Evolutionary conservation across 2,888 invertebrate genomes (phyloP).

Genomic region (Sympetrum striolatum): DNA sequence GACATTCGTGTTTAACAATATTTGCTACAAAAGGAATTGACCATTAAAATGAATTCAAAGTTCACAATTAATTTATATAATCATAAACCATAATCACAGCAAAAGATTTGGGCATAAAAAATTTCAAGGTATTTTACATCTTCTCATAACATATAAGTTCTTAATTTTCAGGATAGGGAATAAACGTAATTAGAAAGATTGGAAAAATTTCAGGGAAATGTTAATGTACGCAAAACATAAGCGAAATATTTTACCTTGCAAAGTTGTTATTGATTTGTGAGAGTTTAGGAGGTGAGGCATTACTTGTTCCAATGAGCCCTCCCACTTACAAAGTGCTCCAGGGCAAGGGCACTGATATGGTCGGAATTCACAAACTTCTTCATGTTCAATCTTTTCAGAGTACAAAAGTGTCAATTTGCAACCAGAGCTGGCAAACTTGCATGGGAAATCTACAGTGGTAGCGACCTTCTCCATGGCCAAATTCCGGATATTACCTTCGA

Average conservation of each 20-base stretch:
- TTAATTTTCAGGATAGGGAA: too few species aligned
- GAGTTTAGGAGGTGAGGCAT: conserved; percentile 98
- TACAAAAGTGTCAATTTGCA: conserved; percentile 91
- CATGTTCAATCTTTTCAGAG: conserved; percentile 98
- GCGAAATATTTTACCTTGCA: conserved; percentile 72
- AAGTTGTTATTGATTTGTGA: conserved; percentile 97
- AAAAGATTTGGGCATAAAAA: too few species aligned
- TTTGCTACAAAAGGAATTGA: too few species aligned
- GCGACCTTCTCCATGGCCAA: conserved; percentile 99
- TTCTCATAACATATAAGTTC: too few species aligned
- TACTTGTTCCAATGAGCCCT: conserved; percentile 95
- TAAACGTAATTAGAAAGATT: too few species aligned
- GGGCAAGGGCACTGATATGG: conserved; percentile 99
- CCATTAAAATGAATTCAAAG: too few species aligned
- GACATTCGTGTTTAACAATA: too few species aligned
- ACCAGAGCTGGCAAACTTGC: conserved; percentile 96
- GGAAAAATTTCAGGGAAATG: too few species aligned
- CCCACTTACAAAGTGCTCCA: conserved; percentile 99
- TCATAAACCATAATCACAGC: too few species aligned
- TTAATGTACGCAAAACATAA: too few species aligned
- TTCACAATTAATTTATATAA: too few species aligned
- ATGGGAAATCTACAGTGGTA: conserved; percentile 97
- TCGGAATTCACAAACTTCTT: conserved; percentile 97
- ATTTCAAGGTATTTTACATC: too few species aligned
- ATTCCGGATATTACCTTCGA: conserved; percentile 90